phyloP scores from a whole-genome alignment of 2,113 vertebrate genomes.

The Cavia aperea region DNA sequence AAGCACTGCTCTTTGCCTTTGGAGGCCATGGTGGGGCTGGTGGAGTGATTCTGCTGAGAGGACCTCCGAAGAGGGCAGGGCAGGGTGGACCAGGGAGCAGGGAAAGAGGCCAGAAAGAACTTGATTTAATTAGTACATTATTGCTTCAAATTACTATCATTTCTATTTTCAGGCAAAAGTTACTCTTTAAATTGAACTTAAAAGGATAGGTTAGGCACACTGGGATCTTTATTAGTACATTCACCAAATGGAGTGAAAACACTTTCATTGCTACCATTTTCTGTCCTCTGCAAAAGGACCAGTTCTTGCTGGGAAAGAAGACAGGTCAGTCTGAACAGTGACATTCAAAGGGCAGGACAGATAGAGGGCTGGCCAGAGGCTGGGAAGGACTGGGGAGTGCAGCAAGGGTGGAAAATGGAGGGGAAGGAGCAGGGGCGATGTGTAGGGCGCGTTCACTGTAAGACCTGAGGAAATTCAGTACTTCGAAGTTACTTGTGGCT shows the following conservation, averaged over 20 bases:
- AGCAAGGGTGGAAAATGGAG: background rate
- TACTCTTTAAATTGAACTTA: background rate
- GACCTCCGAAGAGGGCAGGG: background rate
- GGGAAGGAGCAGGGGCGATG: background rate
- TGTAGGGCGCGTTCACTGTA: background rate
- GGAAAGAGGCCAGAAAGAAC: background rate
- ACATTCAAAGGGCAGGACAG: too few species aligned
- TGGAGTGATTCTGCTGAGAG: background rate
- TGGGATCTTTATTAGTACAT: background rate
- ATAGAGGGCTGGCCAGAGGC: background rate
- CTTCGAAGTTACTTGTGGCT: background rate
- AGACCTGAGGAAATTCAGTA: background rate
- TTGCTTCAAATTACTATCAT: background rate
- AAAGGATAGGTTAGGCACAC: background rate
- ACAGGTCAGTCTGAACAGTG: background rate
- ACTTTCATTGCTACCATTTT: background rate
- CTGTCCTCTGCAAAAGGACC: background rate
- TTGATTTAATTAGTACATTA: background rate
- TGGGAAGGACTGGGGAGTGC: background rate
- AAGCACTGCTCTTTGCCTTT: background rate
- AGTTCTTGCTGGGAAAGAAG: background rate
- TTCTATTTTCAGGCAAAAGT: background rate
- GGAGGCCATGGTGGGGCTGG: too few species aligned
- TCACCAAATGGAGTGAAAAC: background rate
- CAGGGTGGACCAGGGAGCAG: background rate